Percentiles rank a stretch among this genome's conserved stretches.
Conservation (phyloP, 2,797 vertebrate genomes). For the Sciurus vulgaris region DNA sequence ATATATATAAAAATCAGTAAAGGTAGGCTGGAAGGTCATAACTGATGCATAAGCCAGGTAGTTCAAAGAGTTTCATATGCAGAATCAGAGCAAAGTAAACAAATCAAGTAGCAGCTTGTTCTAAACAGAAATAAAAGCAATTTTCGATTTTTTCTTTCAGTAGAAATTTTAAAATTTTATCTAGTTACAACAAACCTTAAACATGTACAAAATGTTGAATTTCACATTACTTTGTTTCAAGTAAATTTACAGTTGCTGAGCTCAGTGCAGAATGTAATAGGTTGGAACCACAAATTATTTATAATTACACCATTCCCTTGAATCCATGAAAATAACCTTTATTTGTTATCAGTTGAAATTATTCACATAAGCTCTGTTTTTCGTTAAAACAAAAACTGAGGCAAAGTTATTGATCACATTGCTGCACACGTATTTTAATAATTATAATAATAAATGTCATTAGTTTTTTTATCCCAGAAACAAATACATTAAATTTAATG, state of each 20-base stretch:
- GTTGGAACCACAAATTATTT: not conserved
- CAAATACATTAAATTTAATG: not conserved
- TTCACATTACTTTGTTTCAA: not conserved
- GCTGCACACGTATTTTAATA: not conserved
- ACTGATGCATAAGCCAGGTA: not conserved
- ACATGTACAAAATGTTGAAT: not conserved
- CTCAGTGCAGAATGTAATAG: not conserved
- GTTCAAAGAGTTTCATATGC: not conserved
- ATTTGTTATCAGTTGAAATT: not conserved
- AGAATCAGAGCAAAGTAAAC: not conserved
- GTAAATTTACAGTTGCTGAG: not conserved
- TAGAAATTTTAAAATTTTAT: conserved; percentile 44
- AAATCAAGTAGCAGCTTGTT: not conserved
- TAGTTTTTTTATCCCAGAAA: not conserved
- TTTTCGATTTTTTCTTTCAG: not conserved
- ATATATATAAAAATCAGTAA: not conserved
- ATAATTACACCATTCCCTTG: not conserved
- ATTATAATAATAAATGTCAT: not conserved
- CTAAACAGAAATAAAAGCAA: not conserved
- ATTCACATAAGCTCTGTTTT: not conserved
- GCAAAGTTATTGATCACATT: not conserved
- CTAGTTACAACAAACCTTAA: not conserved
- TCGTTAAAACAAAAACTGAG: not conserved
- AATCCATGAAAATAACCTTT: not conserved
- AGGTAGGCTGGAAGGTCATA: fast-evolving